Evolutionary conservation across 2,797 vertebrate species (phyloP).

Genomic region (Dendrocincla fuliginosa): DNA sequence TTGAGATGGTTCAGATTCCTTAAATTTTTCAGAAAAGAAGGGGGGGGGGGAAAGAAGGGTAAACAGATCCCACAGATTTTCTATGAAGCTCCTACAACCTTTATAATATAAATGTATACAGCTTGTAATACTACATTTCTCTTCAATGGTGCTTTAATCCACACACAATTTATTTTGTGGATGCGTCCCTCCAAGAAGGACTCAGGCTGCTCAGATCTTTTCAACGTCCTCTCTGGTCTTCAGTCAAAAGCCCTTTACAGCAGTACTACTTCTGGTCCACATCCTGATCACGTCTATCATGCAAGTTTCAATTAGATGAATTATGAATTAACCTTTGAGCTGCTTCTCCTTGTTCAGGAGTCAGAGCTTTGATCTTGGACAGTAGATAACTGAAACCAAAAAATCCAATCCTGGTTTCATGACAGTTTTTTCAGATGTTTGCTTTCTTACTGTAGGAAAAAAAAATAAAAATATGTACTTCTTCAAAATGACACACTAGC

Average conservation of each 20-base stretch:
- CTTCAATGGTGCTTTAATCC: neutral
- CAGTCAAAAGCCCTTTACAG: neutral
- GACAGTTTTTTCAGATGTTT: neutral
- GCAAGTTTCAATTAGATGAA: neutral
- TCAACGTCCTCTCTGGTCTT: neutral
- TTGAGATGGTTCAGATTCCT: neutral
- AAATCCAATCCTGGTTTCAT: neutral
- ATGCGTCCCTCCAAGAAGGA: neutral
- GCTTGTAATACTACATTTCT: neutral
- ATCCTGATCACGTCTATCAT: neutral
- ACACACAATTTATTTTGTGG: neutral
- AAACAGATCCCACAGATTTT: neutral
- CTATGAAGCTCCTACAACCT: neutral
- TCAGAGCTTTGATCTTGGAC: neutral
- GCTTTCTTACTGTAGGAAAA: neutral
- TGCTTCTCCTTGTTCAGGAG: neutral
- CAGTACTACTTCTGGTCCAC: neutral
- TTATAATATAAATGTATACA: neutral
- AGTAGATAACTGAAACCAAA: neutral
- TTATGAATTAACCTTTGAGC: neutral
- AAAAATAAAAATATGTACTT: neutral
- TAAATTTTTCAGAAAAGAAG: neutral
- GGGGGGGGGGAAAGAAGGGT: fast-evolving
- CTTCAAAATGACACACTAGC: neutral
- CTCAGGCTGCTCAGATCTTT: neutral